Evolutionary conservation across 2,797 vertebrate species (phyloP), one percentile per base, ranked within the genome.

Genomic region (Hylomyscus alleni): DNA sequence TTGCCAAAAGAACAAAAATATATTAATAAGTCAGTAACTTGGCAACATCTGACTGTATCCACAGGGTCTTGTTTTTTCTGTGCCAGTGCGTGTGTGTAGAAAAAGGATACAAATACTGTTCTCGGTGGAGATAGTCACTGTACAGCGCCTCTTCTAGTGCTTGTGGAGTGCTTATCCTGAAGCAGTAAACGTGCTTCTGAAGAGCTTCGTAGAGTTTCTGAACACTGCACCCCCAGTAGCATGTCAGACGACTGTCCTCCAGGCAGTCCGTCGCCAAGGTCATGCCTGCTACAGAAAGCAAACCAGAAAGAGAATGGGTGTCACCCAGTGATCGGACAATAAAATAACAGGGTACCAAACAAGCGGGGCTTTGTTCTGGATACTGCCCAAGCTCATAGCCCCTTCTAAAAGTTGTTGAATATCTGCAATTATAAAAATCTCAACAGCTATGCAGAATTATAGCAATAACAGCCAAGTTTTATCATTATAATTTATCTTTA

Each of bases 201-300:
- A 99, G 98, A 0, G 98, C 99, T 62, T 98, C 98, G 1, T 99
- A 99, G 40, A 99, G 97, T 37, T 98, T 99, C 37, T 98, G 98
- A n/a, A 99, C 98, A 3, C 98, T 98, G 98, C 99, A 99, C 81
- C 99, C 99, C 99, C 99, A 99, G 98, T 99, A 99, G 98, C 99
- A 99, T 4, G 98, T 99, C 2, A 99, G 99, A 81, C 99, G 91
- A 95, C 99, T 99, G 5, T 99, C 98, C 98, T 99, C 99, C 97
- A 99, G 98, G 89, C 99, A 99, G 86, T 98, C 98, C 9, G 98
- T 98, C 67, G 77, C 98, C 98, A 99, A 67, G 0, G 96, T 97
- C 34, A 99, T 94, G 9, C 99, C 99, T n/a, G 98, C 99, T 99
- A 75, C 34, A 90, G 67, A 95, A 62, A 92, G 89, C 50, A 95